A percentile compares a stretch with the other conserved stretches of the same genome.
Evolutionary conservation across 2,113 vertebrate species (phyloP).

Genomic region (Paracanthobrama guichenoti): DNA sequence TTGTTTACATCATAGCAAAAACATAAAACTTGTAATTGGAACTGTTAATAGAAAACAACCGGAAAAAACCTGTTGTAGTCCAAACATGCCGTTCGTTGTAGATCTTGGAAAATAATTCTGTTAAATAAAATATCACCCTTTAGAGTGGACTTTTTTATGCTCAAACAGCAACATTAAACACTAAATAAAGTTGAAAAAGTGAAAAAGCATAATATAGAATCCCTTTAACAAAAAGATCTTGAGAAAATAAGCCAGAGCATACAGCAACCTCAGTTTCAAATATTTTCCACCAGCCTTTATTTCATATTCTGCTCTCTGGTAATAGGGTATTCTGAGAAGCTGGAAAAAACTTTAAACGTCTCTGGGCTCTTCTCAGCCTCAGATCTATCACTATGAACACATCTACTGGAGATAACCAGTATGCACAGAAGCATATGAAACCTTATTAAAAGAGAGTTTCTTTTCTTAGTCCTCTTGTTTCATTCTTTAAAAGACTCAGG

Average conservation of each 20-base stretch:
- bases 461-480: background rate
- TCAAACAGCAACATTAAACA: too few species aligned
- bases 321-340: conserved; percentile 14
- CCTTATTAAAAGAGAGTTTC: background rate
- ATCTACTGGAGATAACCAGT: conserved; percentile 15
- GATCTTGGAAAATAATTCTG: too few species aligned
- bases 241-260: background rate
- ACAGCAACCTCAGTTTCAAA: background rate
- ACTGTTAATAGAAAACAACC: too few species aligned
- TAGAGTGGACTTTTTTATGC: too few species aligned
- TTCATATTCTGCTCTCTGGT: background rate
- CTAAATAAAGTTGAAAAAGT: too few species aligned
- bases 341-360: background rate
- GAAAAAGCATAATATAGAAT: too few species aligned
- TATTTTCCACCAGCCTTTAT: background rate
- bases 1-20: too few species aligned
- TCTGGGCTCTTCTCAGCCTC: conserved; percentile 18
- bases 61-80: too few species aligned
- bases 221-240: background rate
- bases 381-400: conserved; percentile 3
- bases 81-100: too few species aligned
- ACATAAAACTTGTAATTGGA: too few species aligned
- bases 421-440: conserved; percentile 2
- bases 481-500: conserved; percentile 9
- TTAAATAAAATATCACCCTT: too few species aligned